These are phyloP conservation scores for Megaleporinus macrocephalus DNA, from an alignment of 2,113 vertebrate species.

Conservation along the genomic window DNA sequence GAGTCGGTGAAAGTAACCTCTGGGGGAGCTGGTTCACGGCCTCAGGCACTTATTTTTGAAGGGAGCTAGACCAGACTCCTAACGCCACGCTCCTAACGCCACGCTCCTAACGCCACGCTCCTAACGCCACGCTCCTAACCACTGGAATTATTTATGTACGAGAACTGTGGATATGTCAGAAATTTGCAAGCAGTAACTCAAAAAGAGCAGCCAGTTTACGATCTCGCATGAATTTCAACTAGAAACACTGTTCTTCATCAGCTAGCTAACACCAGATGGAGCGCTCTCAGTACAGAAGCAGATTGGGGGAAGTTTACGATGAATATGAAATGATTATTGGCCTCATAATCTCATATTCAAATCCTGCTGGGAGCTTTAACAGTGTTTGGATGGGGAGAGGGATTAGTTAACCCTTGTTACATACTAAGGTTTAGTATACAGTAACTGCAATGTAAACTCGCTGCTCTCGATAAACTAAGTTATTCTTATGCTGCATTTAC, in stretches of 20 bases:
- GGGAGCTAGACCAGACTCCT: background rate
- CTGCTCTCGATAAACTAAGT: too few species aligned
- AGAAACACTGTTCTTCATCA: background rate
- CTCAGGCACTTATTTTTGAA: slow-evolving; percentile 4
- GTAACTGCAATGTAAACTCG: too few species aligned
- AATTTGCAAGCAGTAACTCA: background rate
- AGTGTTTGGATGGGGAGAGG: background rate
- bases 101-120: too few species aligned
- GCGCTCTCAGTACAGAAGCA: background rate
- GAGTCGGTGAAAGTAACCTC: background rate
- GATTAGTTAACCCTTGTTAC: background rate
- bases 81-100: too few species aligned
- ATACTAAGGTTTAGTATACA: too few species aligned
- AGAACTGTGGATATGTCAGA: background rate
- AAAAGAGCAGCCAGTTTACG: background rate
- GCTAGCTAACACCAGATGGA: background rate
- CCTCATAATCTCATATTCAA: background rate
- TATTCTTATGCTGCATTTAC: too few species aligned
- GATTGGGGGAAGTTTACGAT: background rate
- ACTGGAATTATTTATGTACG: background rate
- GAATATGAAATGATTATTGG: background rate
- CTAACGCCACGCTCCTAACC: too few species aligned
- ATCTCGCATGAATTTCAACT: background rate
- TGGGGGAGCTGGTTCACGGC: background rate
- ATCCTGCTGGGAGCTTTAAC: background rate